These are phyloP conservation scores for Pluvianellus socialis DNA, from an alignment of 2,113 vertebrate species.

Conservation along the genomic window DNA sequence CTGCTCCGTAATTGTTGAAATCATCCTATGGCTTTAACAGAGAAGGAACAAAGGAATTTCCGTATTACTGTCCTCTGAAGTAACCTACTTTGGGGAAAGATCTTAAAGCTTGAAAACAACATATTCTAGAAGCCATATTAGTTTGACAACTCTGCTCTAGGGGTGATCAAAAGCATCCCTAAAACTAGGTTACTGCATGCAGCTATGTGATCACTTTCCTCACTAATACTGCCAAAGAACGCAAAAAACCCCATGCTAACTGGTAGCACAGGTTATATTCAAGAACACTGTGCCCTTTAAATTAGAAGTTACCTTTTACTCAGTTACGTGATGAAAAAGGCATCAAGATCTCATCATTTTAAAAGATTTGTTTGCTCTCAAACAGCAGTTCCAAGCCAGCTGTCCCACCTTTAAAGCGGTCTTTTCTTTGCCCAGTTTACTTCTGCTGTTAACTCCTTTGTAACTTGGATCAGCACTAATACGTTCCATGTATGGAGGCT, in stretches of 20 bases:
- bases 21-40: background rate
- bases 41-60: background rate
- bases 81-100: background rate
- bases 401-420: background rate
- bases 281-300: background rate
- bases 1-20: accelerated
- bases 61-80: background rate
- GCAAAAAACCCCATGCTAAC: background rate
- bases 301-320: background rate
- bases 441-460: background rate
- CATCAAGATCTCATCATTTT: background rate
- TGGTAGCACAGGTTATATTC: background rate
- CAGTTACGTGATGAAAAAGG: background rate
- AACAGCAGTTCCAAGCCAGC: background rate
- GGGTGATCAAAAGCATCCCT: constrained; percentile 25
- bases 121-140: background rate
- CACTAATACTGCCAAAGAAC: background rate
- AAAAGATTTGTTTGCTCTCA: background rate
- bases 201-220: background rate
- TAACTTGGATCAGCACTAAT: background rate
- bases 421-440: background rate
- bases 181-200: background rate
- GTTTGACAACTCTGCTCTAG: background rate
- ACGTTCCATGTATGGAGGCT: accelerated
- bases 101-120: background rate